Evolutionary conservation across 37 sponge, comb jelly and placozoan species (phyloP).

Genomic region (Lycopodina hypogea): DNA sequence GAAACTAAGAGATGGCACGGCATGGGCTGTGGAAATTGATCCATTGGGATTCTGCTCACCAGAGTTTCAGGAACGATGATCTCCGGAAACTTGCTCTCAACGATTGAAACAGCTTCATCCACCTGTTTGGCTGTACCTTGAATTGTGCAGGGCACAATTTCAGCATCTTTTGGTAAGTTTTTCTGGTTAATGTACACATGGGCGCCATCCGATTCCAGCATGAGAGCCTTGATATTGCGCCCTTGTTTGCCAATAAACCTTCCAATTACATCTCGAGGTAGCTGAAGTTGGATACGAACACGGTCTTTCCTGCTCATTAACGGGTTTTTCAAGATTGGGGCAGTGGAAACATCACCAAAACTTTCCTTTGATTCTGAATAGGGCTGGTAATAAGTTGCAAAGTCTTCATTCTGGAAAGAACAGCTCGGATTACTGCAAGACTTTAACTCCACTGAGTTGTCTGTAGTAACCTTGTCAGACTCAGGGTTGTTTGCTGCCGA

Average conservation of each 20-base stretch:
- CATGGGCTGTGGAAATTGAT: not conserved
- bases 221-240: slow-evolving; percentile 57
- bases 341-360: too few species aligned
- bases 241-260: slow-evolving; percentile 63
- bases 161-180: slow-evolving; percentile 31
- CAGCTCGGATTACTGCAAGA: too few species aligned
- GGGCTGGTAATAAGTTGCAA: too few species aligned
- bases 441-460: too few species aligned
- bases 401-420: too few species aligned
- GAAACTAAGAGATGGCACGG: slow-evolving; percentile 8
- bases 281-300: slow-evolving; percentile 28
- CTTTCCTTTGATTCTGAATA: too few species aligned
- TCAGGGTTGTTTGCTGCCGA: too few species aligned
- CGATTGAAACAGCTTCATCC: slow-evolving; percentile 25
- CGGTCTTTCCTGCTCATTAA: slow-evolving; percentile 6
- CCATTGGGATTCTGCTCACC: not conserved
- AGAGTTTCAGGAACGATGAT: slow-evolving; percentile 13
- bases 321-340: not conserved
- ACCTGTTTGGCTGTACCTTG: slow-evolving; percentile 45
- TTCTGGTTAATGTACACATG: slow-evolving; percentile 62
- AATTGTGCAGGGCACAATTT: slow-evolving; percentile 40
- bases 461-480: too few species aligned
- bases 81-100: slow-evolving; percentile 34
- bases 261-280: slow-evolving; percentile 50
- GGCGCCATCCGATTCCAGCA: slow-evolving; percentile 50